Evolutionary conservation across 2,797 vertebrate genomes (phyloP), one percentile per base, ranked within the genome.

Genomic region (Myiotriccus ornatus): DNA sequence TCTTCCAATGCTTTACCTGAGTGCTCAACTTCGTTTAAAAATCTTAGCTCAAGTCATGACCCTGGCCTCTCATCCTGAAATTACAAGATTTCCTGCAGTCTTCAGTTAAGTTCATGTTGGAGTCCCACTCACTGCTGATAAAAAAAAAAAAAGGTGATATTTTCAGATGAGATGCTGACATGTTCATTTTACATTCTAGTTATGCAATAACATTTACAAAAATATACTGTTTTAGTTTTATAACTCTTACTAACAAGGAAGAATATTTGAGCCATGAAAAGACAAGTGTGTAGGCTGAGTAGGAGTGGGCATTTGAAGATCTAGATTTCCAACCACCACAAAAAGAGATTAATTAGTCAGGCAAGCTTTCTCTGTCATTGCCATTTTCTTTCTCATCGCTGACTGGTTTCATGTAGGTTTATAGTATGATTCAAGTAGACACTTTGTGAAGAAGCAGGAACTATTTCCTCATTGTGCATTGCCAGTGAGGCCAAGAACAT

Each of bases 311-410:
- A 88, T 86, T 83, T 50, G 76, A 92, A 93, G 87, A 75, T 52
- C 65, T 19, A 63, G 35, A 50, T 80, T 92, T 89, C 57, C 52
- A 93, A 47, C 32, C 30, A 65, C 37, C 52, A 56, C 46, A 57
- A 57, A 93, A 94, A 90, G 59, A 4, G 55, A 71, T 63, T 87
- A 78, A 81, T 92, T 87, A 95, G 37, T 87, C 68, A 86, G 83
- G 59, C 74, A 83, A 52, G 39, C 60, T 77, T 93, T 88, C 62
- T 70, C 44, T 87, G 63, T 83, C 70, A 70, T 53, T 90, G n/a
- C 56, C 27, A 32, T 80, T 95, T 93, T 85, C 69, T 21, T 49
- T 70, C 74, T 73, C 63, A 46, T 90, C 47, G 76, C 62, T 86
- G 62, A 56, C 34, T 84, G 52, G 57, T 69, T 94, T 88, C 34